These are phyloP conservation scores for Parapsyche elsis DNA, from an alignment of 1,140 invertebrate species.

Conservation along the genomic window DNA sequence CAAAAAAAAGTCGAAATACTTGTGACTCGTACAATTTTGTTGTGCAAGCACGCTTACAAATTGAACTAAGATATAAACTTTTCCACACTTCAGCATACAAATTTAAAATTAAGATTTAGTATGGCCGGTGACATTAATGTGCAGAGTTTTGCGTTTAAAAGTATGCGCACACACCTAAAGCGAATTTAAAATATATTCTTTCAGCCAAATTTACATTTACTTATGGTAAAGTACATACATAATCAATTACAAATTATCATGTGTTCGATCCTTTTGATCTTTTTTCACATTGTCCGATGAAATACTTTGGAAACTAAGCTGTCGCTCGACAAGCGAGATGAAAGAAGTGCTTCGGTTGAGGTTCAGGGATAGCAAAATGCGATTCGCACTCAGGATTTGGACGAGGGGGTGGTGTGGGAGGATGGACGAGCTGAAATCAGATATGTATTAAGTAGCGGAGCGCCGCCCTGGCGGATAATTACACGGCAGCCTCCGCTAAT, in stretches of 20 bases:
- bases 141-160: constrained; percentile 30
- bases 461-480: constrained; percentile 42
- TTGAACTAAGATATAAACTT: constrained; percentile 23
- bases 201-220: too few relatives aligned
- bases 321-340: neutral
- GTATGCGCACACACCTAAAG: neutral
- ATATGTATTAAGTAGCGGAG: constrained; percentile 40
- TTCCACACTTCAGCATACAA: constrained; percentile 34
- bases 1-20: too few relatives aligned
- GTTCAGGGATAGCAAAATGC: neutral
- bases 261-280: too few relatives aligned
- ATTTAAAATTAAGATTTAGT: constrained; percentile 49
- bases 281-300: too few relatives aligned
- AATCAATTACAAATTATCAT: too few relatives aligned
- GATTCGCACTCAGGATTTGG: neutral
- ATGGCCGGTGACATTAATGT: constrained; percentile 41
- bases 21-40: too few relatives aligned
- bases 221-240: too few relatives aligned
- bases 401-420: neutral
- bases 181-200: neutral
- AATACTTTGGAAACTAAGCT: too few relatives aligned
- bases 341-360: neutral
- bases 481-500: constrained; percentile 46
- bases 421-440: constrained; percentile 38
- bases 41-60: constrained; percentile 13